A percentile compares a stretch with the other conserved stretches of the same genome.
These are phyloP conservation scores for Pachypeltis micranthus DNA, from an alignment of 1,140 invertebrate genomes.

Conservation along the genomic window DNA sequence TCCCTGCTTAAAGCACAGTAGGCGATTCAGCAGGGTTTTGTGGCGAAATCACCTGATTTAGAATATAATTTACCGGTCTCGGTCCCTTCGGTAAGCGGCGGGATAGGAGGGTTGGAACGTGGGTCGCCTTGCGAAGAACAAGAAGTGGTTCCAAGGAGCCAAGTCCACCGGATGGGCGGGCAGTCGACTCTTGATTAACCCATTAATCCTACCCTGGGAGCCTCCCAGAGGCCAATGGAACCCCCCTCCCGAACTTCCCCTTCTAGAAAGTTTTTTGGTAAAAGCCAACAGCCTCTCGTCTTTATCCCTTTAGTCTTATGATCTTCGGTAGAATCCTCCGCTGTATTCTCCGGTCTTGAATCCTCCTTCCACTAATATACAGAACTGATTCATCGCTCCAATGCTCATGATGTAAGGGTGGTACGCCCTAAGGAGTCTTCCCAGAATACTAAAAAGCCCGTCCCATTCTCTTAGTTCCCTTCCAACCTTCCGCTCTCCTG, in stretches of 20 bases:
- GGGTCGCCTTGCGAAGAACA: background rate
- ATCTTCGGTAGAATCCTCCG: background rate
- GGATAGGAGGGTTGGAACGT: background rate
- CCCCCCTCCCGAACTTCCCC: no score
- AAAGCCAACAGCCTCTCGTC: background rate
- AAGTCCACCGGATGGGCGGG: no score
- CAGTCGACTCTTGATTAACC: constrained; percentile 5
- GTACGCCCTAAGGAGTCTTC: background rate
- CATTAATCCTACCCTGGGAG: background rate
- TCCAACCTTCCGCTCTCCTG: constrained; percentile 1
- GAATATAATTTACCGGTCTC: background rate
- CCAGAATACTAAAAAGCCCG: background rate
- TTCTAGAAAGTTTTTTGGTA: background rate
- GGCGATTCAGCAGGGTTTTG: background rate
- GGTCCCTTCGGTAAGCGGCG: background rate
- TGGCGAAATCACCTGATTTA: background rate
- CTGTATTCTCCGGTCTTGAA: background rate
- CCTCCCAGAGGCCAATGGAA: background rate
- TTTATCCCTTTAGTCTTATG: background rate
- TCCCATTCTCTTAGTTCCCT: no score
- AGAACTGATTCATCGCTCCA: constrained; percentile 7
- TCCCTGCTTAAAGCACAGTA: no score
- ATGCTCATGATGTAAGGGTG: constrained; percentile 6
- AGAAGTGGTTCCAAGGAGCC: background rate
- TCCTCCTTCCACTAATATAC: constrained; percentile 4